phyloP scores from a whole-genome alignment of 2,797 vertebrate genomes.

The Vireo griseus region DNA sequence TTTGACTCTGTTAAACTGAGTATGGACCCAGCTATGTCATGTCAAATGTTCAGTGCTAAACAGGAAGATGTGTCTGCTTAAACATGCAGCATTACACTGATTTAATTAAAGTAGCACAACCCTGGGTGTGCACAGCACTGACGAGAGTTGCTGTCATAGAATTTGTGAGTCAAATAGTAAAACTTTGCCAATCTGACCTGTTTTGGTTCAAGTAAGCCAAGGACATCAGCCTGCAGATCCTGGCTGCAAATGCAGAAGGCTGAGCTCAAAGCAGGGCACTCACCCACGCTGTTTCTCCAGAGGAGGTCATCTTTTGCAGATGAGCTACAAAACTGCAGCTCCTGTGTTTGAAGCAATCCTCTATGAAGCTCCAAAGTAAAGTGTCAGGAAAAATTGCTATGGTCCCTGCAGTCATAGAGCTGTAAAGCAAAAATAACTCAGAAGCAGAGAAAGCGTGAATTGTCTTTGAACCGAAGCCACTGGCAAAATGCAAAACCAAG shows the following conservation, averaged over 20 bases:
- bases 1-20: not conserved
- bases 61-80: not conserved
- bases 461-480: not conserved
- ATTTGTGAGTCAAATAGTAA: not conserved
- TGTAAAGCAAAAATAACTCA: not conserved
- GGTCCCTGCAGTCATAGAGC: not conserved
- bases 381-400: rapidly evolving
- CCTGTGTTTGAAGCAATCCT: not conserved
- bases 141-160: not conserved
- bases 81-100: not conserved
- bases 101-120: not conserved
- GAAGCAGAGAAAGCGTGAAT: not conserved
- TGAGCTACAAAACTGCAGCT: not conserved
- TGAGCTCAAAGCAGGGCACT: not conserved
- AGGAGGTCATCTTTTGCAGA: not conserved
- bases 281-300: rapidly evolving
- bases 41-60: not conserved
- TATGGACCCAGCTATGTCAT: not conserved
- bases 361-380: not conserved
- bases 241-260: not conserved
- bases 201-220: not conserved
- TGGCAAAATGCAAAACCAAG: not conserved
- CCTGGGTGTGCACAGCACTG: not conserved
- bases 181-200: not conserved
- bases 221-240: not conserved